Percentiles rank a stretch among this genome's conserved stretches.
phyloP scores from a whole-genome alignment of 2,113 vertebrate genomes.

The Rhodinocichla rosea region DNA sequence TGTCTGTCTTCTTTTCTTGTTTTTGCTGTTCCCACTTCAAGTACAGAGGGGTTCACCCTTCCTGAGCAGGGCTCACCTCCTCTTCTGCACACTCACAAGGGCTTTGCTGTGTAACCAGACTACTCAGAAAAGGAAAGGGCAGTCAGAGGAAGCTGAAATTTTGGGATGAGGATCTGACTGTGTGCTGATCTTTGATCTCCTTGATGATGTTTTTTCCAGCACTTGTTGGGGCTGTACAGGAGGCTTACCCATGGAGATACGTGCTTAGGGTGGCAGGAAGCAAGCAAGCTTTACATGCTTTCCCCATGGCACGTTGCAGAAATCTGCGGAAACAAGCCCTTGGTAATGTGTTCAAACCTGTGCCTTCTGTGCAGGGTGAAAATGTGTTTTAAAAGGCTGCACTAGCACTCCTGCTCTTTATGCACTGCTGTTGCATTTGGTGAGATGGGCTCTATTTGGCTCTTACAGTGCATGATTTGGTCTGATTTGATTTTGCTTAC shows the following conservation, averaged over 20 bases:
- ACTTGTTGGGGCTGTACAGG: background rate
- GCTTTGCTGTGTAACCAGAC: background rate
- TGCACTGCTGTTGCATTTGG: background rate
- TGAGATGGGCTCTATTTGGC: background rate
- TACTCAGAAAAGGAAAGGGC: background rate
- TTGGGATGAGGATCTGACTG: background rate
- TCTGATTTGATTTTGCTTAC: background rate
- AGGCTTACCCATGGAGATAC: accelerated
- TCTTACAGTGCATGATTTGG: background rate
- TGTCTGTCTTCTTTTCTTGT: background rate
- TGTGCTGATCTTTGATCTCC: background rate
- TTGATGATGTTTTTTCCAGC: background rate
- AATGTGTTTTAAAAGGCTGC: background rate
- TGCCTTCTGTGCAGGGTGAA: background rate
- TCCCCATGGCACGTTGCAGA: background rate
- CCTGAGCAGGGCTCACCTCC: background rate
- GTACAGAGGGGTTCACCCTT: background rate
- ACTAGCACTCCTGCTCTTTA: background rate
- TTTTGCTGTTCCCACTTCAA: background rate
- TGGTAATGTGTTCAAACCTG: background rate
- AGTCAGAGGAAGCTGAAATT: background rate
- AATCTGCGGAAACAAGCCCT: background rate
- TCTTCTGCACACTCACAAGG: background rate
- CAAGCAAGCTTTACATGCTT: accelerated
- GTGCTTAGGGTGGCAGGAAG: background rate